phyloP scores from a whole-genome alignment of 2,797 vertebrate genomes.

The Perodicticus potto region DNA sequence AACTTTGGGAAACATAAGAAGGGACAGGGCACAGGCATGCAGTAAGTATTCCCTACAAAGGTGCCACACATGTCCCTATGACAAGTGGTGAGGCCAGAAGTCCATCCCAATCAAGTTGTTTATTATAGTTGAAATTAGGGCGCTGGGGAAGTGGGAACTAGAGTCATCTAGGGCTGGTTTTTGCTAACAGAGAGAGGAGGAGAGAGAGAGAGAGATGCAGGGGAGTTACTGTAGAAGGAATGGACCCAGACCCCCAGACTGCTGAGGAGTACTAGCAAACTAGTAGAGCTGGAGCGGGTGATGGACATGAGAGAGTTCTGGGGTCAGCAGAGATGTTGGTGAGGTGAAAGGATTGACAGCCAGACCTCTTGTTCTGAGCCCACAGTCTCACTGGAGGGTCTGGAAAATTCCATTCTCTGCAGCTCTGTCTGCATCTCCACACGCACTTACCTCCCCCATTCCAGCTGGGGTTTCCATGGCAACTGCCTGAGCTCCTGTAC shows the following conservation, averaged over 20 bases:
- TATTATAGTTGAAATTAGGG: background rate
- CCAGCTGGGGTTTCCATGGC: constrained; percentile 57
- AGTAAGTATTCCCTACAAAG: background rate
- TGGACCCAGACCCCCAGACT: background rate
- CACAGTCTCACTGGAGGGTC: background rate
- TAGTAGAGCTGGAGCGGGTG: too few relatives aligned
- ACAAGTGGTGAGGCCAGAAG: background rate
- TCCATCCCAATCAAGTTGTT: background rate
- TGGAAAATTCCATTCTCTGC: constrained; percentile 30
- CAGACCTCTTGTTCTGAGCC: background rate
- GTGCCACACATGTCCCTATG: too few relatives aligned
- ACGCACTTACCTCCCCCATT: background rate
- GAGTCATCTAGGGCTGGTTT: background rate
- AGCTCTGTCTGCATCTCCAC: background rate
- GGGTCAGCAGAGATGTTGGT: background rate
- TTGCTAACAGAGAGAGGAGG: background rate
- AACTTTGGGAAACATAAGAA: background rate
- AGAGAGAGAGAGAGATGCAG: background rate
- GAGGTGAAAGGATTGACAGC: background rate
- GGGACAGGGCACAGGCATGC: background rate
- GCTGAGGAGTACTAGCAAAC: too few relatives aligned
- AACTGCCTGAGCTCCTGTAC: constrained; percentile 1
- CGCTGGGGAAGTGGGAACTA: background rate
- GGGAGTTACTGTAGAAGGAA: too few relatives aligned
- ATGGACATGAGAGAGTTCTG: too few relatives aligned